A percentile compares a stretch with the other conserved stretches of the same genome.
These are phyloP conservation scores for Chitala chitala DNA, from an alignment of 2,113 vertebrate genomes.

Conservation along the genomic window DNA sequence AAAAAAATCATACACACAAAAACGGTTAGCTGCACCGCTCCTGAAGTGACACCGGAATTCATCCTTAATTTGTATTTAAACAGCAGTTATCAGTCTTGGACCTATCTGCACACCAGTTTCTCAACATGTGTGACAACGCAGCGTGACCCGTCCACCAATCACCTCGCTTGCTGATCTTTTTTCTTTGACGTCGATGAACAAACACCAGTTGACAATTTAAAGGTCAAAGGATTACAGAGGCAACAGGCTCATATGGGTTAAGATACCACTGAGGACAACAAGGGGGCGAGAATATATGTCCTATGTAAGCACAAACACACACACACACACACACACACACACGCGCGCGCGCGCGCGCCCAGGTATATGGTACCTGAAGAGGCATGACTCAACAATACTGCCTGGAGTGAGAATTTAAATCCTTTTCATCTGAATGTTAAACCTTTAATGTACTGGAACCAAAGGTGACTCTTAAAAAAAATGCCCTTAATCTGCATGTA, in stretches of 20 bases:
- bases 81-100: too few species aligned
- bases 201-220: background rate
- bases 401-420: too few species aligned
- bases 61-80: background rate
- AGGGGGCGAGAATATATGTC: background rate
- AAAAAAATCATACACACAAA: background rate
- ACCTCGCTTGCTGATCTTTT: too few species aligned
- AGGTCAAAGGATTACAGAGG: background rate
- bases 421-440: too few species aligned
- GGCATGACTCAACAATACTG: background rate
- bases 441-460: too few species aligned
- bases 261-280: background rate
- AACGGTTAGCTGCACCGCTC: background rate
- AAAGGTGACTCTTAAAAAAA: background rate
- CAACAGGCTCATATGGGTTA: background rate
- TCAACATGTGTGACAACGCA: too few species aligned
- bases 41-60: background rate
- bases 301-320: background rate
- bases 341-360: background rate
- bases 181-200: background rate
- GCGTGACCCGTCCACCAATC: too few species aligned
- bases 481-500: too few species aligned
- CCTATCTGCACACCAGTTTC: too few species aligned
- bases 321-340: conserved; percentile 10
- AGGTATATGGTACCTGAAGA: too few species aligned